Conservation (phyloP, 1,140 invertebrate species). For the Homalodisca vitripennis region DNA sequence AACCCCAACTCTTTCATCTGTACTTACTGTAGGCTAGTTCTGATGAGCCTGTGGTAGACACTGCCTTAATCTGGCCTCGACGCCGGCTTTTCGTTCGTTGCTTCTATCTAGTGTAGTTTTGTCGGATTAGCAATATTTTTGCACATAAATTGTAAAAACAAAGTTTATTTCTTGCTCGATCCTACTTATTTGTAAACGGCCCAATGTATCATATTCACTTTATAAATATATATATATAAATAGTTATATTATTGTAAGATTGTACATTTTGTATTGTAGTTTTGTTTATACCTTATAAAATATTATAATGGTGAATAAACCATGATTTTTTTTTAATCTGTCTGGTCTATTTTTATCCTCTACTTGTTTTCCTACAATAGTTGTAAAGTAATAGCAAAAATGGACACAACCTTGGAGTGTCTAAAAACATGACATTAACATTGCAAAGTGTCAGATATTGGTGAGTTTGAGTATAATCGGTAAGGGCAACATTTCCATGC, state of each 20-base stretch:
- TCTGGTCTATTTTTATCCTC: too few species aligned
- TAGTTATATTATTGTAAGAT: conserved; percentile 32
- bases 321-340: conserved; percentile 33
- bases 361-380: too few species aligned
- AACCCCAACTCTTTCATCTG: conserved; percentile 33
- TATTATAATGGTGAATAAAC: conserved; percentile 37
- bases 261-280: conserved; percentile 37
- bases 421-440: too few species aligned
- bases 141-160: conserved; percentile 29
- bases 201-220: conserved; percentile 35
- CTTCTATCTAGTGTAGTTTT: conserved; percentile 28
- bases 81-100: conserved; percentile 10
- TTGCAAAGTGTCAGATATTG: too few species aligned
- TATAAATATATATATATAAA: conserved; percentile 34
- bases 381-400: too few species aligned
- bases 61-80: conserved; percentile 12
- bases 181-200: conserved; percentile 31
- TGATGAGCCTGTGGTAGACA: neutral
- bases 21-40: conserved; percentile 28
- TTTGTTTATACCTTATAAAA: conserved; percentile 36
- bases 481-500: too few species aligned
- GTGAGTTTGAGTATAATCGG: too few species aligned
- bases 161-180: conserved; percentile 32
- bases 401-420: too few species aligned
- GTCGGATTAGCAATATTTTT: conserved; percentile 30